Evolutionary conservation across 2,888 invertebrate species (phyloP).

Genomic region (Phengaris arion): DNA sequence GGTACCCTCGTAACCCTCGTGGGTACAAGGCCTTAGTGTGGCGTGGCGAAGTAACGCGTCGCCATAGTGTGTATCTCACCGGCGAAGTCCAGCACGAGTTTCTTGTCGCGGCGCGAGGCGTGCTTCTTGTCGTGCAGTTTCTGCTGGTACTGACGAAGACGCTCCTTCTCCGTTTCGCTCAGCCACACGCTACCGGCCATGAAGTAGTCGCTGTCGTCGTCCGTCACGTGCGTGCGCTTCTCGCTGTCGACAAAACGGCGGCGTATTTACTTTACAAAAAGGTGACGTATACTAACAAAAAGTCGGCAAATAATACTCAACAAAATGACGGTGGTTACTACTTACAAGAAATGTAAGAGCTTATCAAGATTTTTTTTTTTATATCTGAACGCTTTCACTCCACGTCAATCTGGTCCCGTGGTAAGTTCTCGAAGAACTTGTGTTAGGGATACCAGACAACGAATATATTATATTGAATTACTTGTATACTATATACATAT

Average conservation of each 20-base stretch:
- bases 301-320: neutral
- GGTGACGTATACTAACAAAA: neutral
- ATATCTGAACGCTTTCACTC: too few relatives aligned
- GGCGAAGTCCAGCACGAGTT: conserved; percentile 88
- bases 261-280: neutral
- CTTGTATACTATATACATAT: too few relatives aligned
- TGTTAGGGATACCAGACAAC: too few relatives aligned
- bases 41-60: too few relatives aligned
- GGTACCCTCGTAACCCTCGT: too few relatives aligned
- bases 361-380: too few relatives aligned
- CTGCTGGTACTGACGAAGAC: conserved; percentile 83
- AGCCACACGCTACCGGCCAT: conserved; percentile 91
- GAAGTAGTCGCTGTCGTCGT: conserved; percentile 97
- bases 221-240: conserved; percentile 88
- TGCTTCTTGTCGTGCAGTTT: conserved; percentile 84
- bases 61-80: conserved; percentile 54
- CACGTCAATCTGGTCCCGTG: too few relatives aligned
- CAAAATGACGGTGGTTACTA: neutral
- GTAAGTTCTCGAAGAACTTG: too few relatives aligned
- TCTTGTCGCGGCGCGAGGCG: conserved; percentile 82
- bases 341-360: too few relatives aligned
- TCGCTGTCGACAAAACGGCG: conserved; percentile 68
- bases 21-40: too few relatives aligned
- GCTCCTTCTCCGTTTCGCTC: conserved; percentile 83
- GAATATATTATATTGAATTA: too few relatives aligned